These are phyloP conservation scores for Pseudachorutes palmiensis DNA, from an alignment of 1,140 invertebrate genomes.

Conservation along the genomic window DNA sequence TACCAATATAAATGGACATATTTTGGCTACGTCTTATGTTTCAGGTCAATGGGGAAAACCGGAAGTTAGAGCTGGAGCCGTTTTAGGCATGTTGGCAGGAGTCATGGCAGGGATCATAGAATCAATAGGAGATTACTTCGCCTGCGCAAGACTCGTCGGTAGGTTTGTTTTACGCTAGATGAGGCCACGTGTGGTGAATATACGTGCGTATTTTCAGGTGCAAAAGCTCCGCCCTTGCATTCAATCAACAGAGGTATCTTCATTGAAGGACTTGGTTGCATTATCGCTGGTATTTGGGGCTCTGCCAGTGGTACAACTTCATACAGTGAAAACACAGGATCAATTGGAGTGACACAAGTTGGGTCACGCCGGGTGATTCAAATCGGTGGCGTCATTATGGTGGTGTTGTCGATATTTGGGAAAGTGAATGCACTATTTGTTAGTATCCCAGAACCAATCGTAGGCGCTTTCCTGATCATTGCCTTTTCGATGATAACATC, in stretches of 20 bases:
- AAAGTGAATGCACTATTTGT: slow-evolving; percentile 78
- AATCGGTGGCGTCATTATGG: slow-evolving; percentile 65
- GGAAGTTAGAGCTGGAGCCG: slow-evolving; percentile 61
- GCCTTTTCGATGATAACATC: slow-evolving; percentile 54
- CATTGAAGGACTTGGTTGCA: slow-evolving; percentile 71
- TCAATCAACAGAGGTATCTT: slow-evolving; percentile 69
- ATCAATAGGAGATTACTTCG: slow-evolving; percentile 79
- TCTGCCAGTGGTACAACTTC: slow-evolving; percentile 54
- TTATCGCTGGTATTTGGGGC: slow-evolving; percentile 64
- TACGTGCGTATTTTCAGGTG: not conserved
- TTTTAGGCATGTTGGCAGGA: slow-evolving; percentile 72
- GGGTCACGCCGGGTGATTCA: slow-evolving; percentile 56
- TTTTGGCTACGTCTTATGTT: slow-evolving; percentile 12
- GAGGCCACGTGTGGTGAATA: not conserved
- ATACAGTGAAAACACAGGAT: slow-evolving; percentile 80
- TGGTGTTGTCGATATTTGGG: slow-evolving; percentile 67
- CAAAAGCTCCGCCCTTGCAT: slow-evolving; percentile 13
- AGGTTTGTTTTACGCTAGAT: slow-evolving; percentile 19
- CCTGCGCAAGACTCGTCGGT: slow-evolving; percentile 70
- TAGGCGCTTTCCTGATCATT: slow-evolving; percentile 21
- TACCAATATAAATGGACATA: not conserved
- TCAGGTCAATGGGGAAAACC: slow-evolving; percentile 75
- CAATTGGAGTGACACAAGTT: slow-evolving; percentile 44
- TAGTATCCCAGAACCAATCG: slow-evolving; percentile 67
- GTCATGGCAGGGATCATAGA: slow-evolving; percentile 75